Base-by-base conservation (phyloP, 2,113 vertebrate species). In the Carassius carassius region DNA sequence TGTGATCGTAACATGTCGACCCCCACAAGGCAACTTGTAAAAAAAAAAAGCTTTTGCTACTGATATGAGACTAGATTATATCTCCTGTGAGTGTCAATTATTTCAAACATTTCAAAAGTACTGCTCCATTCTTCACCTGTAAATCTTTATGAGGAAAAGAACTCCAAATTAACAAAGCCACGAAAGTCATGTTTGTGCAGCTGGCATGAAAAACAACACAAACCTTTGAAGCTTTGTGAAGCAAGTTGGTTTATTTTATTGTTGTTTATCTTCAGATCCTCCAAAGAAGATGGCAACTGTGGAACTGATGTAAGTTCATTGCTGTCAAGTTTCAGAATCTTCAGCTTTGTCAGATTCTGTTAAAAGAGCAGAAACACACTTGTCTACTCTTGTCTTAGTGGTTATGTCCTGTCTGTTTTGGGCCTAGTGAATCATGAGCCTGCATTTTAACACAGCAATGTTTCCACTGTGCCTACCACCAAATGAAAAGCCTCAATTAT, bases 181-280 rank as follows among this genome's bases (percentile, higher is more conserved):
- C 11, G 10, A 35, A 78, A 62, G 32, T 60, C 21, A 16, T 41
- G n/a, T 67, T 49, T 81, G 23, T 32, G 78, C 78, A 82, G 25
- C 21, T 35, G 44, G 29, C 29, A 70, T 21, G 29, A 60, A 60
- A 41, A 47, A 70, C n/a, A 72, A 29, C 16, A 1, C 88, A n/a
- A 78, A 95, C 94, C 95, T 90, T 21, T 86, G 80, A 96, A 95
- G 86, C 87, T 94, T 79, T 91, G 84, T 37, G 63, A 76, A 5
- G 89, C 87, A 32, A 96, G 90, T 2, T 91, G 67, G 49, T 60
- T 87, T 9, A 96, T 91, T 69, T 90, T 88, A 89, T 96, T 95
- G 83, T 89, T 88, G 16, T 93, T 96, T 12, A 96, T 83, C 69
- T 92, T 95, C 32, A 96, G 92, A 81, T 96, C 93, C 84, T 95